These are phyloP conservation scores for Meganola albula DNA, from an alignment of 2,888 invertebrate species.

Conservation along the genomic window DNA sequence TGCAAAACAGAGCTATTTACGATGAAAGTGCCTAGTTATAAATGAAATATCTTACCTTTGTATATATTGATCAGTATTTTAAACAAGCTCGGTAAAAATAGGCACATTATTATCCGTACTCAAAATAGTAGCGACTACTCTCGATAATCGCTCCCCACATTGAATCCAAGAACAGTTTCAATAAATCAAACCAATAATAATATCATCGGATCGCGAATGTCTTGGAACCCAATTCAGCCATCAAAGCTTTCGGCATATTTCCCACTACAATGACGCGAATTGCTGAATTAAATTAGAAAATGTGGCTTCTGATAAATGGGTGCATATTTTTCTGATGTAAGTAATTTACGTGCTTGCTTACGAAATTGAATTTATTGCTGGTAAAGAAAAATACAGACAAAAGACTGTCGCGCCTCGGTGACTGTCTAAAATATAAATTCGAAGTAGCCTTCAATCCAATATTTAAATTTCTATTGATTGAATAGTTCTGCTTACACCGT, in stretches of 20 bases:
- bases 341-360: no score
- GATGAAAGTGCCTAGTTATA: slow-evolving; percentile 16
- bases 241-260: slow-evolving; percentile 20
- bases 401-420: no score
- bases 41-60: slow-evolving; percentile 31
- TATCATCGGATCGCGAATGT: slow-evolving; percentile 54
- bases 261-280: slow-evolving; percentile 21
- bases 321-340: not conserved
- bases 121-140: slow-evolving; percentile 53
- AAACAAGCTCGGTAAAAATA: slow-evolving; percentile 40
- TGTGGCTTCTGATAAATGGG: slow-evolving; percentile 2
- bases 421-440: no score
- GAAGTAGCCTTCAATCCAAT: no score
- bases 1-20: slow-evolving; percentile 9
- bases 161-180: slow-evolving; percentile 49
- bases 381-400: no score
- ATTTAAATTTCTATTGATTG: no score
- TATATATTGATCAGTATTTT: slow-evolving; percentile 28
- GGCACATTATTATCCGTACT: slow-evolving; percentile 46
- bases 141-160: slow-evolving; percentile 59
- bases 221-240: slow-evolving; percentile 30
- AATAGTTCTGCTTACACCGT: no score
- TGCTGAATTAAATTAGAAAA: slow-evolving; percentile 9
- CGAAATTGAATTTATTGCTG: no score
- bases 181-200: slow-evolving; percentile 66